These are phyloP conservation scores for Gymnoscopelus microlampas DNA, from an alignment of 2,797 vertebrate genomes.

Conservation along the genomic window DNA sequence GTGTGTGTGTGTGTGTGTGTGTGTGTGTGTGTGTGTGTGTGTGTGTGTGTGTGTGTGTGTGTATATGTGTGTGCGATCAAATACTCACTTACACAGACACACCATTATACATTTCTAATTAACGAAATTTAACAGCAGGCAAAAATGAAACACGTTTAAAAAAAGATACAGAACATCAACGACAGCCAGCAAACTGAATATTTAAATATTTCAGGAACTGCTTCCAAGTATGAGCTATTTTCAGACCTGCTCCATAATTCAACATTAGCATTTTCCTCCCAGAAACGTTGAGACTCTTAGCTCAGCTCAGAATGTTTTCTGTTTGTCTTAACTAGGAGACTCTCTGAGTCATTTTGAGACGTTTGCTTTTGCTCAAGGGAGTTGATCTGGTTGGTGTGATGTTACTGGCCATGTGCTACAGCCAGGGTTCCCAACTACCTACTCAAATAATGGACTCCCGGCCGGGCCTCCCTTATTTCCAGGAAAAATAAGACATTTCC, in stretches of 20 bases:
- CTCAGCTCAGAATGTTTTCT: constrained; percentile 47
- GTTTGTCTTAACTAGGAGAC: constrained; percentile 40
- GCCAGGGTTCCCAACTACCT: too few species aligned
- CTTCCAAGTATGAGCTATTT: constrained; percentile 82
- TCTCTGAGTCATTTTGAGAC: constrained; percentile 14
- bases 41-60: background rate
- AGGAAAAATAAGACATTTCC: background rate
- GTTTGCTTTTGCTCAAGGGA: too few species aligned
- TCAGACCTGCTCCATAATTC: constrained; percentile 83
- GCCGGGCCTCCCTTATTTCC: background rate
- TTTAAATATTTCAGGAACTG: constrained; percentile 83
- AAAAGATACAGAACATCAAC: constrained; percentile 66
- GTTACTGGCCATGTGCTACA: background rate
- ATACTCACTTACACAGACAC: constrained; percentile 4
- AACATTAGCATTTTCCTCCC: constrained; percentile 75
- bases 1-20: background rate
- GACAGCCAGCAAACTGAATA: constrained; percentile 71
- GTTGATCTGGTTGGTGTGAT: background rate
- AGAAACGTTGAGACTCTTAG: constrained; percentile 71
- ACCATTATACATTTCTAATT: constrained; percentile 38
- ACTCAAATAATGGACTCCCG: background rate
- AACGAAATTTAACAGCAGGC: constrained; percentile 44
- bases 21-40: background rate
- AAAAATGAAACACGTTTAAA: constrained; percentile 61
- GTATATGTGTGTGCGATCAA: background rate